phyloP scores from a whole-genome alignment of 2,888 invertebrate species.

The Chrysotoxum bicinctum region DNA sequence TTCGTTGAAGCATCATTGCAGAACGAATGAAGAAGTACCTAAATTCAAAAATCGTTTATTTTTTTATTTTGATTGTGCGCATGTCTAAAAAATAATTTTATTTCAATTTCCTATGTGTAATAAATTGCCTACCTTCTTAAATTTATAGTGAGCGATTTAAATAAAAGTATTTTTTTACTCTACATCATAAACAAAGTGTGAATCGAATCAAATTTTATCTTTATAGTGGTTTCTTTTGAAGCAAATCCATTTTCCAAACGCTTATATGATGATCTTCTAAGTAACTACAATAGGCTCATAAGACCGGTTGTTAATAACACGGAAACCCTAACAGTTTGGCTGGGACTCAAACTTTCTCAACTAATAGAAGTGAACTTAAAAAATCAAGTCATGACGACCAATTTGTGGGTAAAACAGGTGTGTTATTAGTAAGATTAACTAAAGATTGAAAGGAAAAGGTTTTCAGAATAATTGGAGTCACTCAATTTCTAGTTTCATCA shows the following conservation, averaged over 20 bases:
- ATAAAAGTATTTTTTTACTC: not conserved
- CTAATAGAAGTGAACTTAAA: constrained; percentile 95
- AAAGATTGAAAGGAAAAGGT: not conserved
- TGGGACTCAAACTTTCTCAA: constrained; percentile 94
- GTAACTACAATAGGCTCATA: constrained; percentile 97
- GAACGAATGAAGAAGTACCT: not conserved
- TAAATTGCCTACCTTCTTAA: not conserved
- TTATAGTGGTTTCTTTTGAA: constrained; percentile 83
- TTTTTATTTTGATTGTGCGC: constrained; percentile 18
- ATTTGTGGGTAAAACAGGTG: constrained; percentile 96
- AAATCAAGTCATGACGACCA: constrained; percentile 97
- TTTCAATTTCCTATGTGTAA: not conserved
- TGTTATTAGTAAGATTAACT: constrained; percentile 72
- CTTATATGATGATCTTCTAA: constrained; percentile 96
- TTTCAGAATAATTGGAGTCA: not conserved
- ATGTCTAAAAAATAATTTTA: not conserved
- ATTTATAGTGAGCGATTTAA: not conserved
- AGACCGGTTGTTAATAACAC: constrained; percentile 96
- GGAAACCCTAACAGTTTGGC: constrained; percentile 94
- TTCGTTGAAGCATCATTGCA: not conserved
- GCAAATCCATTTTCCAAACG: constrained; percentile 97
- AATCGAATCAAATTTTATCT: not conserved
- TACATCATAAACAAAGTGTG: not conserved
- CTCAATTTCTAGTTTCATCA: not conserved
- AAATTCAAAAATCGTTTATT: not conserved